Conservation (phyloP, 2,113 vertebrate genomes). For the human region GRCh38 chr2:170591001-170591500, state of each 20-base stretch:
- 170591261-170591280: conserved; percentile 81
- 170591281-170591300: conserved; percentile 77
- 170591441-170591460: conserved; percentile 69
- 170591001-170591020: neutral
- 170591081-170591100: conserved; percentile 33
- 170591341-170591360: conserved; percentile 79
- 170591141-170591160: conserved; percentile 80
- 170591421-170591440: conserved; percentile 78
- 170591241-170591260: conserved; percentile 81
- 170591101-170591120: conserved; percentile 61
- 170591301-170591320: conserved; percentile 75
- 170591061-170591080: conserved; percentile 45
- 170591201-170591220: conserved; percentile 79
- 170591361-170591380: conserved; percentile 82
- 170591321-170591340: conserved; percentile 73
- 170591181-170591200: conserved; percentile 81
- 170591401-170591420: conserved; percentile 80
- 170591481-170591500: conserved; percentile 8
- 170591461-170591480: conserved; percentile 71
- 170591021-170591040: conserved; percentile 48
- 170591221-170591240: conserved; percentile 81
- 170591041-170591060: conserved; percentile 58
- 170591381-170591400: conserved; percentile 81
- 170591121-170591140: conserved; percentile 77
- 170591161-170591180: conserved; percentile 81